Evolutionary conservation across 2,797 vertebrate species (phyloP).

Genomic region (Pipistrellus kuhlii): DNA sequence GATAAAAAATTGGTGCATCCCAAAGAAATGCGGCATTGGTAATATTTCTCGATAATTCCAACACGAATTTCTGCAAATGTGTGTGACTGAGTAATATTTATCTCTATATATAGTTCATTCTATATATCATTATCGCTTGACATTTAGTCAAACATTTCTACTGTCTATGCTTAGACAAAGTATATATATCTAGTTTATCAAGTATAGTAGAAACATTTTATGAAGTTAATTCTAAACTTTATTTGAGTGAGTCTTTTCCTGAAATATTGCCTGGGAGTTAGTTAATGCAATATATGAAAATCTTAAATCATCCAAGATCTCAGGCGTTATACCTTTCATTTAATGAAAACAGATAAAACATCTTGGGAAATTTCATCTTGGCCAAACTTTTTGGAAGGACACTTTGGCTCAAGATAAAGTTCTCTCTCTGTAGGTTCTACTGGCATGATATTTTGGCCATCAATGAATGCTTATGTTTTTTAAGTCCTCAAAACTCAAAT

Average conservation of each 20-base stretch:
- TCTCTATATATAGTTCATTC: background rate
- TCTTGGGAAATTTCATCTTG: background rate
- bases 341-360: background rate
- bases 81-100: background rate
- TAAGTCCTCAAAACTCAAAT: background rate
- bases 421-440: background rate
- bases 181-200: background rate
- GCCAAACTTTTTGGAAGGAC: background rate
- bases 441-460: conserved; percentile 6
- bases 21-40: background rate
- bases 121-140: background rate
- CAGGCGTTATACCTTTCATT: background rate
- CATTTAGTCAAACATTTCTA: conserved; percentile 47
- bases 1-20: background rate
- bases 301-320: conserved; percentile 3
- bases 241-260: conserved; percentile 22
- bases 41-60: conserved; percentile 14
- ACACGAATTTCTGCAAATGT: background rate
- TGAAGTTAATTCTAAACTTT: conserved; percentile 1
- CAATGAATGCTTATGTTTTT: background rate
- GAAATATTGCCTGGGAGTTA: conserved; percentile 2
- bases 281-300: background rate
- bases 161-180: background rate
- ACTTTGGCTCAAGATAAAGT: background rate
- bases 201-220: conserved; percentile 33